These are phyloP conservation scores for Sinocyclocheilus anophthalmus DNA, from an alignment of 2,113 vertebrate genomes.

Conservation along the genomic window DNA sequence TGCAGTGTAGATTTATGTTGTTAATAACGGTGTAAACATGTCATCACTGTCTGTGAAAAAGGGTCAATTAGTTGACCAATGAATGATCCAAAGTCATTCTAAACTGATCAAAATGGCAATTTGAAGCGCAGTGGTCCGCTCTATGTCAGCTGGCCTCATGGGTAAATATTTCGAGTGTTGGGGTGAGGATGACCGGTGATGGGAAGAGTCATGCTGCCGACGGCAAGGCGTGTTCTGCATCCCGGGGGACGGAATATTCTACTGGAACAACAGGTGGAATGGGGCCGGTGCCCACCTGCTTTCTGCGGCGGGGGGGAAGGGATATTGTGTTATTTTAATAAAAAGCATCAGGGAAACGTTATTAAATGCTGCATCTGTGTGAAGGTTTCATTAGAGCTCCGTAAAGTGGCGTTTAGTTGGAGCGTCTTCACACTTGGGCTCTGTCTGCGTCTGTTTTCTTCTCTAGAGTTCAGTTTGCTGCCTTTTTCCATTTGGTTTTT, in stretches of 20 bases:
- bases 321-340: constrained; percentile 11
- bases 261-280: constrained; percentile 72
- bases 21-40: neutral
- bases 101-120: neutral
- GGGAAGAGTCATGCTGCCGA: too few species aligned
- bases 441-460: neutral
- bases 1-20: too few species aligned
- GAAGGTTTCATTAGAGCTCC: neutral
- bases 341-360: constrained; percentile 40
- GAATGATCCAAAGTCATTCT: neutral
- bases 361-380: neutral
- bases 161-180: constrained; percentile 40
- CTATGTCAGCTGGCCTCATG: neutral
- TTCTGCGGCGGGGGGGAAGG: constrained; percentile 14
- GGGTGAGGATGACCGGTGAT: too few species aligned
- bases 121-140: neutral
- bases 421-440: neutral
- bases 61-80: neutral
- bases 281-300: constrained; percentile 62
- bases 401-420: neutral
- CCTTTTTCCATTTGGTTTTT: neutral
- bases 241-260: constrained; percentile 54
- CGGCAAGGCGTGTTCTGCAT: neutral
- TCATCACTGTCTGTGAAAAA: neutral
- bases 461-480: neutral